Evolutionary conservation across 1,140 invertebrate genomes (phyloP), one percentile per base, ranked within the genome.

Genomic region (Samia ricini): DNA sequence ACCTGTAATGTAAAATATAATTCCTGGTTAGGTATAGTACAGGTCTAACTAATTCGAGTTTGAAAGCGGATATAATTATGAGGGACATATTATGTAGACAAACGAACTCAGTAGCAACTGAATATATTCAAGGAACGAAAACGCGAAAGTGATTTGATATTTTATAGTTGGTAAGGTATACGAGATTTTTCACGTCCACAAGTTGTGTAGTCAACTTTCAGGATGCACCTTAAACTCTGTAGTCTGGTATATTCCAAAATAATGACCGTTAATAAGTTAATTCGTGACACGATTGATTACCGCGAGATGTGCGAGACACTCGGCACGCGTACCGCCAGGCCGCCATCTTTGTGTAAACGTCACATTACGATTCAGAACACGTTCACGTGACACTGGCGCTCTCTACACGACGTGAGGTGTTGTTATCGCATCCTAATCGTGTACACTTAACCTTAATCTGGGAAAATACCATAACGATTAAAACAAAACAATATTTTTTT

Each of bases 321-420:
- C 63, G 56, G 24, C 33, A n/a, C 49, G 22, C 19, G 4, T 71
- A 67, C 71, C 63, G 56, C 22, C 33, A 20, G 33, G 22, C 22
- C 7, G 76, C 69, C 71, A 69, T 75, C 58, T 74, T 69, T 63
- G n/a, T 52, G 20, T 60, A 72, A 75, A 72, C 66, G 68, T 71
- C 72, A 66, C 71, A 78, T 78, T 78, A 65, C 56, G 56, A 78
- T 78, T 76, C 76, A 65, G 57, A 54, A 71, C 76, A 78, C 76
- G 76, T 72, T 49, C 56, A 54, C 63, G 62, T 63, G 65, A 56
- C 69, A 66, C 63, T 62, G 26, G 56, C 61, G 64, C 63, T 26
- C n/a, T n/a, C n/a, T n/a, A n/a, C n/a, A n/a, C n/a, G n/a, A n/a
- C 18, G 24, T 26, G 29, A 19, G 18, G 20, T 12, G 8, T 52